A percentile compares a stretch with the other conserved stretches of the same genome.
Evolutionary conservation across 2,888 invertebrate species (phyloP).

Genomic region (Drosophila emarginata): DNA sequence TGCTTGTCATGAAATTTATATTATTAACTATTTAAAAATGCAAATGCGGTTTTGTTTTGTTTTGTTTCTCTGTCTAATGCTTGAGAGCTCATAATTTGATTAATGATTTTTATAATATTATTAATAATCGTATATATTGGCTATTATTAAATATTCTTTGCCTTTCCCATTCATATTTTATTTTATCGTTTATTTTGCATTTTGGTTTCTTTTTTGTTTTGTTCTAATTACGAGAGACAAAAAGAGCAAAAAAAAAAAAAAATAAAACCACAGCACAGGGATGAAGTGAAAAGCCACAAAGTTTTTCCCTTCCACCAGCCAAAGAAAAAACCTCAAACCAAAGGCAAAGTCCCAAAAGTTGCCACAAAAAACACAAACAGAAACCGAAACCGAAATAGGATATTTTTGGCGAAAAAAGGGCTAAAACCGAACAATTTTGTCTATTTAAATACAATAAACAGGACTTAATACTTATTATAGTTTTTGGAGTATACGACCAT

Average conservation of each 20-base stretch:
- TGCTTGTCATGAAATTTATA: conserved; percentile 65
- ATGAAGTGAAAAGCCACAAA: conserved; percentile 73
- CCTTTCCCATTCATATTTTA: conserved; percentile 10
- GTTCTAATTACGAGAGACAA: conserved; percentile 53
- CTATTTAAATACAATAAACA: conserved; percentile 27
- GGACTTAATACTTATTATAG: not conserved
- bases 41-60: not conserved
- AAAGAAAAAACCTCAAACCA: conserved; percentile 5
- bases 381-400: conserved; percentile 2
- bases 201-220: conserved; percentile 28
- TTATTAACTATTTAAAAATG: conserved; percentile 39
- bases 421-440: conserved; percentile 35
- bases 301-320: conserved; percentile 53
- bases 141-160: conserved; percentile 21
- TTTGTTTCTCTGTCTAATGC: conserved; percentile 29
- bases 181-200: conserved; percentile 5
- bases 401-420: conserved; percentile 7
- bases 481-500: not conserved
- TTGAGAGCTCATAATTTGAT: conserved; percentile 39
- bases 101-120: conserved; percentile 31
- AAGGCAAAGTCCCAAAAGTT: conserved; percentile 10
- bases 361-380: conserved; percentile 16
- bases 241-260: not conserved
- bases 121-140: conserved; percentile 14
- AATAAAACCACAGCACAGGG: conserved; percentile 44